Evolutionary conservation across 1,140 invertebrate genomes (phyloP).

Genomic region (Odontomachus brunneus): DNA sequence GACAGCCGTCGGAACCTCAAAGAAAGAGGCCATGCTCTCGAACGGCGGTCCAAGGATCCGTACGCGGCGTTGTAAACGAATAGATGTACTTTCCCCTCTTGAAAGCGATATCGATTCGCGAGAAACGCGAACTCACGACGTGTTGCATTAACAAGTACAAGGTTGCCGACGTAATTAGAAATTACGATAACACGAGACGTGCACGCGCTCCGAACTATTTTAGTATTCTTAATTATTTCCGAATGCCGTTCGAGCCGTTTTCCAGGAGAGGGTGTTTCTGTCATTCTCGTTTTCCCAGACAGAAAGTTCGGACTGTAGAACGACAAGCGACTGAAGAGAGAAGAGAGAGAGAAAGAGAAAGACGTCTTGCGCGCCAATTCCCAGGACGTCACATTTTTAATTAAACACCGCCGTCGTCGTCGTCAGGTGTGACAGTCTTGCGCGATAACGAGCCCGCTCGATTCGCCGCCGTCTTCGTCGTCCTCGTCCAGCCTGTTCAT

Average conservation of each 20-base stretch:
- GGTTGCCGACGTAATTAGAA: background rate
- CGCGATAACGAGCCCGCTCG: slow-evolving; percentile 48
- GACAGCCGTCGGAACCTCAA: background rate
- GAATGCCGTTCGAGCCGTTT: background rate
- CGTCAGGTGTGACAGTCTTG: slow-evolving; percentile 17
- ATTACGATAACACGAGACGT: background rate
- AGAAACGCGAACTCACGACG: background rate
- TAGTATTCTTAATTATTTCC: background rate
- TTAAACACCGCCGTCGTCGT: slow-evolving; percentile 36
- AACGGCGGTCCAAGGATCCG: background rate
- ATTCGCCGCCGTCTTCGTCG: background rate
- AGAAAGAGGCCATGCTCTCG: background rate
- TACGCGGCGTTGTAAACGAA: background rate
- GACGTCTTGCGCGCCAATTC: slow-evolving; percentile 38
- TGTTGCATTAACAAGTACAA: background rate
- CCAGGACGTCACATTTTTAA: slow-evolving; percentile 53
- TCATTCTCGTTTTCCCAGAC: background rate
- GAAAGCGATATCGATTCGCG: background rate
- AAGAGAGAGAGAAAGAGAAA: background rate
- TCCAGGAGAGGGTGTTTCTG: background rate
- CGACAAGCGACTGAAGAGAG: background rate
- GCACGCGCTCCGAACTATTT: background rate
- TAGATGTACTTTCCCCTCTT: slow-evolving; percentile 24
- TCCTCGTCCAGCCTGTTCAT: slow-evolving; percentile 27
- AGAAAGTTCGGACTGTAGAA: slow-evolving; percentile 33